Base-by-base conservation (phyloP, 2,888 invertebrate genomes). In the Cantharis nigra region DNA sequence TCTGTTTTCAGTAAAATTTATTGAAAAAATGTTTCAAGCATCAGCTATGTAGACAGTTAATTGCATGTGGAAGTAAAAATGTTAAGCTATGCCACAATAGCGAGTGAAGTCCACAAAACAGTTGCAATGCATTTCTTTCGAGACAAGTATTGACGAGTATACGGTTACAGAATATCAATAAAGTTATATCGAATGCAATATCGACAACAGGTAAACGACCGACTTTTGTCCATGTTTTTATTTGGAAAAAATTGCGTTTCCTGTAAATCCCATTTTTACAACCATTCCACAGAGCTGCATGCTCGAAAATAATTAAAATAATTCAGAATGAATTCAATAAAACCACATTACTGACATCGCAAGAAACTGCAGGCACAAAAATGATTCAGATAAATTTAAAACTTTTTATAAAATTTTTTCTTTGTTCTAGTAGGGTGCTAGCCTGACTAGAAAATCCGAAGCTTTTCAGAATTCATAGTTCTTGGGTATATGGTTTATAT, bases 31-130 rank as follows among this genome's bases (percentile, higher is more conserved):
- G 82, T 82, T 83, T 84, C 83, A 83, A 83, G 83, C 82, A 84
- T 82, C 78, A 79, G 80, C 80, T 83, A 83, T 83, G 83, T 84
- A 83, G 83, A 84, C 84, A 78, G 83, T 83, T 84, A 84, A 84
- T 84, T 85, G 82, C 82, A 83, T 81, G 82, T 84, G 82, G 81
- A 83, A 81, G 83, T 83, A 85, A 84, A 85, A 84, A 85, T 85
- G 83, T 81, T 81, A 82, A 83, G 82, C 82, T 83, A 85, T 85
- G 83, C 81, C 81, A 82, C 84, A 83, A 84, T 81, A 83, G 83
- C 84, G 80, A 83, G 65, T 75, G 80, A 79, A 77, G 77, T 78
- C 80, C 77, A 82, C 81, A 81, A 82, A 83, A 82, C 81, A 81
- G 81, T 82, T 80, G 82, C 83, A 82, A 80, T 81, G 81, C 79